Evolutionary conservation across 1,140 invertebrate species (phyloP).

Genomic region (Proales similis): DNA sequence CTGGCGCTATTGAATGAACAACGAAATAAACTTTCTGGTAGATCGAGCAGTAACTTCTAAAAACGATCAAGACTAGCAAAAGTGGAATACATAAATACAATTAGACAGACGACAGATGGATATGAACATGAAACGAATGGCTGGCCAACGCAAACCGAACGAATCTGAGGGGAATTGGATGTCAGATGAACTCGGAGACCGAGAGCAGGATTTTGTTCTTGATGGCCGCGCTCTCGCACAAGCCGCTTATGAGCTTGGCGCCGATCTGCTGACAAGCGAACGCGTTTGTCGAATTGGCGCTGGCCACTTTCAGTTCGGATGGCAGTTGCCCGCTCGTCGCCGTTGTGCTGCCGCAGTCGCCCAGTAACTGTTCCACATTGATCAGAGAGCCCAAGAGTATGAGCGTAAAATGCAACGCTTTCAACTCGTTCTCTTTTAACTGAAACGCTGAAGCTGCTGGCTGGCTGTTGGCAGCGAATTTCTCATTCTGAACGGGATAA

Average conservation of each 20-base stretch:
- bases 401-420: slow-evolving; percentile 33
- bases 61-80: no score
- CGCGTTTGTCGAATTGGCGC: not conserved
- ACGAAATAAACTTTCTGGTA: no score
- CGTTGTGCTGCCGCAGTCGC: not conserved
- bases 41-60: no score
- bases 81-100: no score
- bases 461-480: no score
- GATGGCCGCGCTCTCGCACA: slow-evolving; percentile 17
- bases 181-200: slow-evolving; percentile 31
- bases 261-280: slow-evolving; percentile 29
- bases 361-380: slow-evolving; percentile 32
- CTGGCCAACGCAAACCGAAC: no score
- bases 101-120: no score
- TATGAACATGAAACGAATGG: no score
- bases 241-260: slow-evolving; percentile 9
- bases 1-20: no score
- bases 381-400: slow-evolving; percentile 27
- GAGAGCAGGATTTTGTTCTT: slow-evolving; percentile 29
- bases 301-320: not conserved
- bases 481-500: no score
- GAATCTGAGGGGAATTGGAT: no score
- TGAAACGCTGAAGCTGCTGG: no score
- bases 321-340: not conserved
- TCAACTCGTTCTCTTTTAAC: slow-evolving; percentile 35